Percentiles rank a stretch among this genome's conserved stretches.
These are phyloP conservation scores for Clavelina lepadiformis DNA, from an alignment of 23 tunicate species.

Conservation along the genomic window DNA sequence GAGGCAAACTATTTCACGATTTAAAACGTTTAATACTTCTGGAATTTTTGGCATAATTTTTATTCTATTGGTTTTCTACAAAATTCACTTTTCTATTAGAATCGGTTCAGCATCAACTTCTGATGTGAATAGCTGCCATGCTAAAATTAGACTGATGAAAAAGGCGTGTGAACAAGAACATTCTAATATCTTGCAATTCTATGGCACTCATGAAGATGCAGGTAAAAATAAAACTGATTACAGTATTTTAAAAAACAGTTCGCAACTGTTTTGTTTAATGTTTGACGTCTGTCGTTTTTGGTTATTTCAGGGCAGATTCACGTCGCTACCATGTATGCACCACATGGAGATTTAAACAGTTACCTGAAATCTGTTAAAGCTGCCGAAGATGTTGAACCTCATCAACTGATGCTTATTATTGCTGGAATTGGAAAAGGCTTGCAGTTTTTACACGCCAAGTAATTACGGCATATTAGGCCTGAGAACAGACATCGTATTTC, in stretches of 20 bases:
- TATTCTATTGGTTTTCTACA: too few relatives aligned
- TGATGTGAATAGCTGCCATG: slow-evolving; percentile 25
- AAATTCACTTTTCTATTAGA: slow-evolving; percentile 9
- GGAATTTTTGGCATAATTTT: too few relatives aligned
- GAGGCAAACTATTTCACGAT: too few relatives aligned
- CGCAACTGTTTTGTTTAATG: background rate
- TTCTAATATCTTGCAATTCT: slow-evolving; percentile 46
- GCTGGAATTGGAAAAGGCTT: slow-evolving; percentile 60
- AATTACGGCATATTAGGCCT: too few relatives aligned
- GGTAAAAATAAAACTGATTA: too few relatives aligned
- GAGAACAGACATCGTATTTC: too few relatives aligned
- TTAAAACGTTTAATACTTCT: too few relatives aligned
- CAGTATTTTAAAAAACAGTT: background rate
- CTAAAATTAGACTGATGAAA: slow-evolving; percentile 35
- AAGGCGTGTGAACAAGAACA: slow-evolving; percentile 60
- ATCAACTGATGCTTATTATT: slow-evolving; percentile 39
- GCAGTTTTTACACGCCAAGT: slow-evolving; percentile 83
- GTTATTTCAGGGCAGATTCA: slow-evolving; percentile 36
- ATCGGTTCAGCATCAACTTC: slow-evolving; percentile 6
- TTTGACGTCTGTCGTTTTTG: background rate
- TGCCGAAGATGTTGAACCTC: slow-evolving; percentile 12
- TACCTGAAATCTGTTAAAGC: slow-evolving; percentile 19
- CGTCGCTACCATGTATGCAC: slow-evolving; percentile 35
- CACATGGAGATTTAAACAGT: slow-evolving; percentile 34
- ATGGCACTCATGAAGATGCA: slow-evolving; percentile 37